These are phyloP conservation scores for Crocuta crocuta DNA, from an alignment of 2,113 vertebrate species.

Conservation along the genomic window DNA sequence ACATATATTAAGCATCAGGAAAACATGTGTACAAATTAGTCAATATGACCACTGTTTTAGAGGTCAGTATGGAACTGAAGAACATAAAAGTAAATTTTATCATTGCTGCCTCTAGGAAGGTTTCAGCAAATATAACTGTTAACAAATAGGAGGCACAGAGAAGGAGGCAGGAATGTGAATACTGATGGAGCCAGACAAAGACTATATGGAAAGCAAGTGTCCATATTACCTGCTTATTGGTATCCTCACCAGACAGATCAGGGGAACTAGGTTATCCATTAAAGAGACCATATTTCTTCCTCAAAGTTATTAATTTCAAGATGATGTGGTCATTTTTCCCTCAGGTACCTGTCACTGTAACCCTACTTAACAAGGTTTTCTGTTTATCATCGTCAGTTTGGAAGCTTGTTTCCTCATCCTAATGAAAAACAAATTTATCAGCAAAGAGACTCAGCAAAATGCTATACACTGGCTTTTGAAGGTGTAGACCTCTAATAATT, in stretches of 20 bases:
- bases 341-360: background rate
- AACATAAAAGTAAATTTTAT: background rate
- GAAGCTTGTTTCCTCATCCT: background rate
- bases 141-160: background rate
- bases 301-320: slow-evolving; percentile 4
- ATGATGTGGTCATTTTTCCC: background rate
- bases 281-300: background rate
- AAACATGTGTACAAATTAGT: background rate
- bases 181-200: background rate
- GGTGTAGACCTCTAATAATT: background rate
- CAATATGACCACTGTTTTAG: background rate
- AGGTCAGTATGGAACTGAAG: background rate
- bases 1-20: background rate
- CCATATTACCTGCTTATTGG: background rate
- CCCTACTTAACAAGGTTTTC: background rate
- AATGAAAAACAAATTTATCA: background rate
- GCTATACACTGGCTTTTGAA: background rate
- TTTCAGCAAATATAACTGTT: slow-evolving; percentile 17
- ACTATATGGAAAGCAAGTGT: background rate
- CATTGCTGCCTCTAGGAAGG: background rate
- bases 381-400: background rate
- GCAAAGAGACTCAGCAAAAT: background rate
- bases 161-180: background rate
- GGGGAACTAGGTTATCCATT: background rate
- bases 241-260: background rate